Base-by-base conservation (phyloP, 1,140 invertebrate genomes). In the Globodera ellingtonae region DNA sequence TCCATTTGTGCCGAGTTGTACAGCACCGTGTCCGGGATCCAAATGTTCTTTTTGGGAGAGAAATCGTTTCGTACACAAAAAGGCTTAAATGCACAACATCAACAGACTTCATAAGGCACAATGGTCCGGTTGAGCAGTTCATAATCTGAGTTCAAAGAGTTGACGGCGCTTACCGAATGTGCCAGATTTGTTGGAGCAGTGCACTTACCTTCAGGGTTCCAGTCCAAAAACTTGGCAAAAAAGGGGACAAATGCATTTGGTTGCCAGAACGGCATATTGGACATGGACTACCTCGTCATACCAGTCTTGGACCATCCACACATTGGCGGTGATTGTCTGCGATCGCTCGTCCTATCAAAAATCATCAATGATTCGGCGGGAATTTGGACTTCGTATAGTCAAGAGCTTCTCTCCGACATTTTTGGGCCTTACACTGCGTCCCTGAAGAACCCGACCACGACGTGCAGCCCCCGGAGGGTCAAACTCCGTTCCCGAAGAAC, bases 301-400 rank as follows among this genome's bases (percentile, higher is more conserved):
- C 86, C 86, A 87, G 71, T 87, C 81, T 72, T 87, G 81, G 21
- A 88, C 87, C 87, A 88, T 88, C 87, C 87, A 88, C 6, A 88
- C 88, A 70, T 89, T 88, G 21, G 86, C 88, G 0, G 72, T 74
- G 13, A 88, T 79, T 21, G 79, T 83, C 75, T 88, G 87, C 46
- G 70, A 79, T 4, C 89, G 80, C 72, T 88, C 87, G 47, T 88
- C 82, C 79, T 73, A 13, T 79, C 76, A 50, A 59, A 59, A 15
- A 59, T 35, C n/a, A n/a, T 35, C 79, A 78, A 46, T 35, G 9
- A 48, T n/a, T 83, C 50, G 13, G 59, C 13, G 3, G 1, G 10
- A 18, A 13, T 47, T 24, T 44, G 8, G 10, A 1, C 24, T n/a
- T 59, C 35, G 0, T 84, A 21, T 69, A 62, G 35, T 35, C 35